These are phyloP conservation scores for Tinamus major DNA, from an alignment of 2,797 vertebrate species.

Conservation along the genomic window DNA sequence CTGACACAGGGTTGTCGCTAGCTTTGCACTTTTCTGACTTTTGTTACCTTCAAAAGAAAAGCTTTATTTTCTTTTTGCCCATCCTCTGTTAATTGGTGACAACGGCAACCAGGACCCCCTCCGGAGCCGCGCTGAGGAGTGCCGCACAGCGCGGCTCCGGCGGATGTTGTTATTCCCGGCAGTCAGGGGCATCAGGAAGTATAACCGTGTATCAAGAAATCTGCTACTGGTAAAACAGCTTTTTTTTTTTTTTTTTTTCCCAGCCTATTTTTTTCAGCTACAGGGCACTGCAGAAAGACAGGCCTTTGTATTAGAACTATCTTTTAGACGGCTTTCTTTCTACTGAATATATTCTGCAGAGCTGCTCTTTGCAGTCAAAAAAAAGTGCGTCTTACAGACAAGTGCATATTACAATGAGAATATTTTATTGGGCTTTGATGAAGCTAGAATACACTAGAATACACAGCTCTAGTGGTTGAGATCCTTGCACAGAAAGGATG, in stretches of 20 bases:
- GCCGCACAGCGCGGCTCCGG: rapidly evolving
- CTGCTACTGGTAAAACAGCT: not conserved
- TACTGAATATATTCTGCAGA: not conserved
- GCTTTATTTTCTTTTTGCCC: not conserved
- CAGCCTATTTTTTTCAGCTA: conserved; percentile 10
- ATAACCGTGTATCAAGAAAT: not conserved
- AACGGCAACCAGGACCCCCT: not conserved
- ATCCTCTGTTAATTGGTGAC: conserved; percentile 27
- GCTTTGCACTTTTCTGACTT: conserved; percentile 2
- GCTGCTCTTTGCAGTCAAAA: conserved; percentile 38
- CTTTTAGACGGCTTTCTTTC: conserved; percentile 34
- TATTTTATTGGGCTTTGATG: conserved; percentile 49
- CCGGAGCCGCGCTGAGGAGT: rapidly evolving
- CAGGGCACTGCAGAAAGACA: not conserved
- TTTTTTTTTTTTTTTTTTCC: not conserved
- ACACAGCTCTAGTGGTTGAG: conserved; percentile 34
- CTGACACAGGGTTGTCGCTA: not conserved
- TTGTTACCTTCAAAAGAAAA: conserved; percentile 25
- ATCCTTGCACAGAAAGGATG: conserved; percentile 57
- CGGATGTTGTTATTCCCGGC: not conserved
- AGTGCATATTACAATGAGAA: conserved; percentile 54
- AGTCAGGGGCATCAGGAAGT: not conserved
- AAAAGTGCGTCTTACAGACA: not conserved
- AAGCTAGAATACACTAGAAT: conserved; percentile 43
- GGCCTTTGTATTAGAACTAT: not conserved